Percentiles rank a stretch among this genome's conserved stretches.
These are phyloP conservation scores for Porites evermanni DNA, from an alignment of 92 coral and sea anemone species.

Conservation along the genomic window DNA sequence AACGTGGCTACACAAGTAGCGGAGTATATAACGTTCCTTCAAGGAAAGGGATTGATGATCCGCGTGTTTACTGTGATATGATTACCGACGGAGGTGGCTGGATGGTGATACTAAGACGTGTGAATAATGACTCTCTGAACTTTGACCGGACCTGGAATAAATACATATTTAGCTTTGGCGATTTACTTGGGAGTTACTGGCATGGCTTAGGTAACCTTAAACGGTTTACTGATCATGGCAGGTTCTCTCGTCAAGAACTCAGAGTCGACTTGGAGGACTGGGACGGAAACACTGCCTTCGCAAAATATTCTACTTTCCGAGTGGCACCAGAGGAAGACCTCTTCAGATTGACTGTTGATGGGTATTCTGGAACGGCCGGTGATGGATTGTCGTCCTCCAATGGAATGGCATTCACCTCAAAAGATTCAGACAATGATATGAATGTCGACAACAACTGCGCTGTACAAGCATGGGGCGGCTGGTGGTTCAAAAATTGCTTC, in stretches of 20 bases:
- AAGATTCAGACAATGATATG: background rate
- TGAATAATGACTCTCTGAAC: background rate
- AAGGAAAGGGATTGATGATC: no score
- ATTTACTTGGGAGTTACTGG: background rate
- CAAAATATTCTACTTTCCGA: background rate
- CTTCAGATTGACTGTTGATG: background rate
- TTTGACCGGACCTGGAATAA: background rate
- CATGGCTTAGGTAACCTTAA: background rate
- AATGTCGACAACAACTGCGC: background rate
- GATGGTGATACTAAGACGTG: background rate
- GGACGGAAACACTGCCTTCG: constrained; percentile 9
- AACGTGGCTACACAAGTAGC: background rate
- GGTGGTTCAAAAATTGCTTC: background rate
- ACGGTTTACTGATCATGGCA: background rate
- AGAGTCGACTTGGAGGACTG: constrained; percentile 12
- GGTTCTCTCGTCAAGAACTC: background rate
- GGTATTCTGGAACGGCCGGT: constrained; percentile 11
- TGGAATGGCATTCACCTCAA: constrained; percentile 2
- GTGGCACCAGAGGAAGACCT: background rate
- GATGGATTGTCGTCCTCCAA: background rate
- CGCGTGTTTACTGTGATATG: no score
- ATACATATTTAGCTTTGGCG: background rate
- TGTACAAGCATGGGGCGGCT: background rate
- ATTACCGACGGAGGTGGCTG: constrained; percentile 2
- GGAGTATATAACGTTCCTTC: background rate